These are phyloP conservation scores for Salvelinus namaycush DNA, from an alignment of 2,113 vertebrate genomes.

Conservation along the genomic window DNA sequence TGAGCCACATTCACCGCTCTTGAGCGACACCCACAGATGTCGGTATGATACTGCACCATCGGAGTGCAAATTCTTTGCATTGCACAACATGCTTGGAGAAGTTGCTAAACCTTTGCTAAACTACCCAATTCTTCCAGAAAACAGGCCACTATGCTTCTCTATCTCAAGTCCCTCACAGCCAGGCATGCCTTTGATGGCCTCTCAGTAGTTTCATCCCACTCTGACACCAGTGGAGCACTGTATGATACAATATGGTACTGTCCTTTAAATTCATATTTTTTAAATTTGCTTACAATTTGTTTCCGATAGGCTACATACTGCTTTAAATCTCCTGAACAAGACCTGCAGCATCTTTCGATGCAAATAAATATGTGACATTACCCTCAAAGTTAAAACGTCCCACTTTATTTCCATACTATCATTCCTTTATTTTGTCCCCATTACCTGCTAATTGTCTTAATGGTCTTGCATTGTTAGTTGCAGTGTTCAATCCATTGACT, in stretches of 20 bases:
- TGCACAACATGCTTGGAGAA: too few relatives aligned
- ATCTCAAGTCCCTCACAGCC: too few relatives aligned
- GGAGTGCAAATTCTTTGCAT: not conserved
- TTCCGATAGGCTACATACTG: too few relatives aligned
- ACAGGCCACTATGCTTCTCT: not conserved
- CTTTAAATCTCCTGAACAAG: too few relatives aligned
- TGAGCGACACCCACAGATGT: conserved; percentile 66
- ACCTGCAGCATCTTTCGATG: too few relatives aligned
- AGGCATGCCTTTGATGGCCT: too few relatives aligned
- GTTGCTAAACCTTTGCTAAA: too few relatives aligned
- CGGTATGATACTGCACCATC: conserved; percentile 47
- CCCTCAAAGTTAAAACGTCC: not conserved
- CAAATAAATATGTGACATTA: too few relatives aligned
- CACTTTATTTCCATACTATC: not conserved
- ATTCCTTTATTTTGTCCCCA: not conserved
- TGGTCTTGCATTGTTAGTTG: not conserved
- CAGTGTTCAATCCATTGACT: not conserved
- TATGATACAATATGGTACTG: not conserved
- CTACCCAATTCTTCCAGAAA: too few relatives aligned
- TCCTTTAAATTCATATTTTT: too few relatives aligned
- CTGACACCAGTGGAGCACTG: too few relatives aligned
- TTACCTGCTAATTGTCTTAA: not conserved
- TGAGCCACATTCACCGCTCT: conserved; percentile 60
- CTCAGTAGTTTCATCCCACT: not conserved
- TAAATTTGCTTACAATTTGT: too few relatives aligned